phyloP scores from a whole-genome alignment of 2,888 invertebrate species.

The Drosophila algonquin region DNA sequence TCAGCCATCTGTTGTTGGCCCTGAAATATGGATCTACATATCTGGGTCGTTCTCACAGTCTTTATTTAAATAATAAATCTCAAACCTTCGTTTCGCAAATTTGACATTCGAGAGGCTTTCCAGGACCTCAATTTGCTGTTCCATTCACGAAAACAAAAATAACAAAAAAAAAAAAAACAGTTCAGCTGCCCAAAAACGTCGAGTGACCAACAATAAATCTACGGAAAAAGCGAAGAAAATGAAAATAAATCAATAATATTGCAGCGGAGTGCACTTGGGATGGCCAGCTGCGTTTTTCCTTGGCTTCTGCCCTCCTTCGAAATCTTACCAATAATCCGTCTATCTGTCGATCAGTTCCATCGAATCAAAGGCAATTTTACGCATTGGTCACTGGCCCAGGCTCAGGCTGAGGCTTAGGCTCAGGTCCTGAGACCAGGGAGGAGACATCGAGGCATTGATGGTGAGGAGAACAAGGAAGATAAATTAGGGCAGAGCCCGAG shows the following conservation, averaged over 20 bases:
- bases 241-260: conserved; percentile 67
- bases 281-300: conserved; percentile 22
- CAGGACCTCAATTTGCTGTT: conserved; percentile 20
- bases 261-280: conserved; percentile 8
- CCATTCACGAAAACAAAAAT: conserved; percentile 20
- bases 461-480: conserved; percentile 52
- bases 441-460: not conserved
- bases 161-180: conserved; percentile 3
- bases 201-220: conserved; percentile 54
- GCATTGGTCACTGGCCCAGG: conserved; percentile 67
- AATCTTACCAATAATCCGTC: conserved; percentile 63
- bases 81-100: conserved; percentile 41
- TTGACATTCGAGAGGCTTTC: conserved; percentile 41
- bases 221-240: conserved; percentile 41
- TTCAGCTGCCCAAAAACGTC: conserved; percentile 22
- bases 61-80: conserved; percentile 33
- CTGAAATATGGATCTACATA: not conserved
- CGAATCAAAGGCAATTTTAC: conserved; percentile 72
- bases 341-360: conserved; percentile 41
- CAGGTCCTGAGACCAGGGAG: not conserved
- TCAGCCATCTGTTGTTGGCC: not conserved
- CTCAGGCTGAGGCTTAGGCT: not conserved
- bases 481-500: conserved; percentile 67
- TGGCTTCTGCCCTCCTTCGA: conserved; percentile 20
- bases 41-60: conserved; percentile 14